Base-by-base conservation (phyloP, 2,888 invertebrate species). In the Drosophila ezoana region DNA sequence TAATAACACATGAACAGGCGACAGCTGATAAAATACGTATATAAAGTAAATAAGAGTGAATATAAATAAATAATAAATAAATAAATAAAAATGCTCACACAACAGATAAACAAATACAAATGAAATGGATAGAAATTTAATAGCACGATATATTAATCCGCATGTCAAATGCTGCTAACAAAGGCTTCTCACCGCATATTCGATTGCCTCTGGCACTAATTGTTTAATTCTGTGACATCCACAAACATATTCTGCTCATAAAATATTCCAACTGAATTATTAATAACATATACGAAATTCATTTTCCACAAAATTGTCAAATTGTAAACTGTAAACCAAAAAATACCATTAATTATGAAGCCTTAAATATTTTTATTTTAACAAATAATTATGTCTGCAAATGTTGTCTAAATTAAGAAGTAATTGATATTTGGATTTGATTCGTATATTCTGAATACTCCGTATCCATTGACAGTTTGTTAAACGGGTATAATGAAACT, bases 101-200 rank as follows among this genome's bases (percentile, higher is more conserved):
- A 51, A 38, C 33, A 45, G 16, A 23, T 51, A 62, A 71, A 71
- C 47, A 68, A 76, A 58, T 47, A 76, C 48, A 49, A 71, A 61
- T 76, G 54, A 61, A 71, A 57, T 76, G 60, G 37, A 49, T 74
- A 54, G 65, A 76, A 76, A 74, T 74, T 40, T 47, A 74, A 74
- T 72, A 72, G 53, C 40, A 54, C 41, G 73, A 66, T 59, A 77
- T 77, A 72, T 67, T 66, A 77, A 77, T 72, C 62, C 78, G 49
- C 53, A 32, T 66, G 47, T 74, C 74, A 56, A 65, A 48, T 59
- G 48, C 45, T 59, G 48, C 45, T 45, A 41, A 65, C 72, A 76
- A 59, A 74, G 35, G 14, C 37, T n/a, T 33, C 28, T 20, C 16
- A 28, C 60, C 16, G 11, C 37, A 60, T 48, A 41, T 58, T 53